Evolutionary conservation across 1,140 invertebrate genomes (phyloP).

Genomic region (Apis cerana): DNA sequence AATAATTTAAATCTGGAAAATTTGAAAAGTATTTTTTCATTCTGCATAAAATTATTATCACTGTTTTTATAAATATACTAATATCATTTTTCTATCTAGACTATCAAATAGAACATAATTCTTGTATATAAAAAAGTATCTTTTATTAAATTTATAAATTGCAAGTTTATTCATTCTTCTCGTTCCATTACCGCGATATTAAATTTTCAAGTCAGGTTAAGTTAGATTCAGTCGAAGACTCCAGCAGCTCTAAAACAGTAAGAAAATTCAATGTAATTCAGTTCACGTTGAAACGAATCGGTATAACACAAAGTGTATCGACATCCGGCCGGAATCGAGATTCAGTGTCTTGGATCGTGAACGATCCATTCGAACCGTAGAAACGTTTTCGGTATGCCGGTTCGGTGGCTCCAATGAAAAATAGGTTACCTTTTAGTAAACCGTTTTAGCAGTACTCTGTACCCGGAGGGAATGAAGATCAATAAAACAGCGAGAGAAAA

Average conservation of each 20-base stretch:
- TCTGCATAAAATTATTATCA: no score
- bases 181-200: no score
- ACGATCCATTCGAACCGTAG: slow-evolving; percentile 7
- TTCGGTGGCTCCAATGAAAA: slow-evolving; percentile 63
- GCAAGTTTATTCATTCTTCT: no score
- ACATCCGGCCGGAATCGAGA: slow-evolving; percentile 29
- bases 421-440: slow-evolving; percentile 75
- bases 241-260: background rate
- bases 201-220: no score
- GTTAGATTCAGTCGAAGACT: no score
- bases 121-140: no score
- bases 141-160: no score
- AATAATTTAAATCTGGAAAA: no score
- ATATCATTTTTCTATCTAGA: no score
- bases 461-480: slow-evolving; percentile 76
- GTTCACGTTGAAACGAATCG: background rate
- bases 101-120: no score
- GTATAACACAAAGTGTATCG: slow-evolving; percentile 33
- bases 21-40: no score
- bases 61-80: no score
- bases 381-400: slow-evolving; percentile 32
- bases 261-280: background rate
- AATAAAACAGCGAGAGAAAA: slow-evolving; percentile 77
- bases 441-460: slow-evolving; percentile 67
- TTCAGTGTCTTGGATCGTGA: slow-evolving; percentile 1